phyloP scores from a whole-genome alignment of 2,888 invertebrate species.

The Pyrochroa serraticornis region DNA sequence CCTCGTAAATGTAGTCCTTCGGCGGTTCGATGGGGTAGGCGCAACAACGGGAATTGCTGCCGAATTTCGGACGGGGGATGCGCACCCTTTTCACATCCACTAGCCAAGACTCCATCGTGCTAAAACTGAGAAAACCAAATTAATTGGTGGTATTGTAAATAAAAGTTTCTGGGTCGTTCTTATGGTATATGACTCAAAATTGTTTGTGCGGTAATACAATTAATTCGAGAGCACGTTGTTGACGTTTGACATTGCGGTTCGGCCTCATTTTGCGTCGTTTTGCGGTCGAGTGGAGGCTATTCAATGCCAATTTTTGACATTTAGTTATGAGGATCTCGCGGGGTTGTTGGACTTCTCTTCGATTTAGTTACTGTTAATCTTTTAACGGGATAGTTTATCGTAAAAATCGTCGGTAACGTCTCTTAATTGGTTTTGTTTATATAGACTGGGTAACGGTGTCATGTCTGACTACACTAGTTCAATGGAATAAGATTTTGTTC shows the following conservation, averaged over 20 bases:
- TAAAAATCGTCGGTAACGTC: too few relatives aligned
- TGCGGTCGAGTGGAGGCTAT: neutral
- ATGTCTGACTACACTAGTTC: too few relatives aligned
- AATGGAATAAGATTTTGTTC: too few relatives aligned
- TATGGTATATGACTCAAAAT: neutral
- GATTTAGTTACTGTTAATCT: too few relatives aligned
- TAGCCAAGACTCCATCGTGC: slow-evolving; percentile 82
- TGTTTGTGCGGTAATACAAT: neutral
- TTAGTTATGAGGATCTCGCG: neutral
- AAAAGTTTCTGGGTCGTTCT: slow-evolving; percentile 2
- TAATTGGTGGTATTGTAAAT: neutral
- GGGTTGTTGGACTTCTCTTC: too few relatives aligned
- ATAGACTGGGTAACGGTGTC: too few relatives aligned
- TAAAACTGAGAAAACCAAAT: neutral
- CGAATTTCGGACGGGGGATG: slow-evolving; percentile 85
- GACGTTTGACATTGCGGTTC: neutral
- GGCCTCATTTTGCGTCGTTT: neutral
- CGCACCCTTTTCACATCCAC: slow-evolving; percentile 82
- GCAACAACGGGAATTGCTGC: slow-evolving; percentile 60
- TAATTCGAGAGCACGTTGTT: neutral
- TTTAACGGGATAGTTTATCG: too few relatives aligned
- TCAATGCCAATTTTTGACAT: neutral
- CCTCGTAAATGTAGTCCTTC: slow-evolving; percentile 75
- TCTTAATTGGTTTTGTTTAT: too few relatives aligned
- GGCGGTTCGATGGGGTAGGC: slow-evolving; percentile 75